A percentile compares a stretch with the other conserved stretches of the same genome.
These are phyloP conservation scores for Akabosia matsudoensis DNA, from an alignment of 1,140 invertebrate species.

Conservation along the genomic window DNA sequence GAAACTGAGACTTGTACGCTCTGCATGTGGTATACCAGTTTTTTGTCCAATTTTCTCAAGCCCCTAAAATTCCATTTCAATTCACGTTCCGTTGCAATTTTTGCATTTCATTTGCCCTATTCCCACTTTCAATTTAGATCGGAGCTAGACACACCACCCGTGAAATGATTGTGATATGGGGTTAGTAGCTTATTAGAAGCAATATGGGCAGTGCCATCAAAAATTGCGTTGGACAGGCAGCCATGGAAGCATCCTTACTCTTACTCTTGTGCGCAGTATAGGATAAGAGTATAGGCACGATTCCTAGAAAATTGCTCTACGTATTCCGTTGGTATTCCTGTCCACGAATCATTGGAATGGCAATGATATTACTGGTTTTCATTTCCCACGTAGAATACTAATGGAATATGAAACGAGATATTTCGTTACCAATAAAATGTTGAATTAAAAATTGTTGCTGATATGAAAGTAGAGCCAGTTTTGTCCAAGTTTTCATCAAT, in stretches of 20 bases:
- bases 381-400: neutral
- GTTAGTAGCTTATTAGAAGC: too few relatives aligned
- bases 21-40: neutral
- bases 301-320: too few relatives aligned
- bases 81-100: neutral
- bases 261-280: too few relatives aligned
- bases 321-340: too few relatives aligned
- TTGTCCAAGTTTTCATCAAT: too few relatives aligned
- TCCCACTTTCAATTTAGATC: neutral
- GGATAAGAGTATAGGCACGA: too few relatives aligned
- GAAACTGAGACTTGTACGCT: too few relatives aligned
- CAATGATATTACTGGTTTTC: neutral
- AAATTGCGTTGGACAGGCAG: too few relatives aligned
- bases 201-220: too few relatives aligned
- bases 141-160: neutral
- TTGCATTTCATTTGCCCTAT: neutral
- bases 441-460: neutral
- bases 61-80: neutral
- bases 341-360: neutral
- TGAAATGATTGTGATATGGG: too few relatives aligned
- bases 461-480: neutral
- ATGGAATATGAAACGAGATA: neutral
- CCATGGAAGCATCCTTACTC: too few relatives aligned
- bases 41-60: neutral
- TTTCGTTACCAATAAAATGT: too few relatives aligned